These are phyloP conservation scores for Drosophila anomelani DNA, from an alignment of 2,888 invertebrate genomes.

Conservation along the genomic window DNA sequence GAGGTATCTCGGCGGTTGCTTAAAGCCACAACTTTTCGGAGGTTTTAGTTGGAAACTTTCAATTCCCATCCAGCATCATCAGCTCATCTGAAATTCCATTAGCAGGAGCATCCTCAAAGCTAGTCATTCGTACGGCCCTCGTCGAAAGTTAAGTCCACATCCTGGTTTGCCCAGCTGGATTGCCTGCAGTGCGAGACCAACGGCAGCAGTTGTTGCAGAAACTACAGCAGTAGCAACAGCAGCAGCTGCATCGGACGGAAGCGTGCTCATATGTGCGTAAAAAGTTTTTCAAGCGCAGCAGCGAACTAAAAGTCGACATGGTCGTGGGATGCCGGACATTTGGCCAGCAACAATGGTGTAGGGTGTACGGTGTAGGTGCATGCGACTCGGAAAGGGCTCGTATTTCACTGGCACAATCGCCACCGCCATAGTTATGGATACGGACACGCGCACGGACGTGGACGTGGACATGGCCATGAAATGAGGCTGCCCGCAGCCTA, in stretches of 20 bases:
- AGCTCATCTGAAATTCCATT: conserved; percentile 57
- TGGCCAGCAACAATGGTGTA: conserved; percentile 36
- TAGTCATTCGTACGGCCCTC: conserved; percentile 21
- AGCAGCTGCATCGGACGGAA: conserved; percentile 58
- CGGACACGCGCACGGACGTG: conserved; percentile 3
- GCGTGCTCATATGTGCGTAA: conserved; percentile 53
- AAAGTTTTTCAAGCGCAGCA: conserved; percentile 66
- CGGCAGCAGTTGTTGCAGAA: conserved; percentile 16
- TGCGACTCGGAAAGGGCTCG: conserved; percentile 10
- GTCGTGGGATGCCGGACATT: conserved; percentile 33
- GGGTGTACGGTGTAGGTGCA: conserved; percentile 16
- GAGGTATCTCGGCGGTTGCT: conserved; percentile 35
- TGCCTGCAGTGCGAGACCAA: conserved; percentile 25
- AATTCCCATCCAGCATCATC: conserved; percentile 14
- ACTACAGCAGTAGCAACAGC: conserved; percentile 26
- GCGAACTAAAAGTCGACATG: conserved; percentile 37
- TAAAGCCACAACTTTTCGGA: conserved; percentile 33
- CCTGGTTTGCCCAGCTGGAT: conserved; percentile 26
- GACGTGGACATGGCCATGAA: conserved; percentile 22
- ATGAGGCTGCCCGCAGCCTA: conserved; percentile 2
- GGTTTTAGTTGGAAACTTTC: conserved; percentile 19
- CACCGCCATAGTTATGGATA: conserved; percentile 11
- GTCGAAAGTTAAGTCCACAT: conserved; percentile 28
- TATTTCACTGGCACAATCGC: conserved; percentile 21
- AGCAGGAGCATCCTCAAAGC: conserved; percentile 31